These are phyloP conservation scores for Micrastur ruficollis DNA, from an alignment of 2,797 vertebrate species.

Conservation along the genomic window DNA sequence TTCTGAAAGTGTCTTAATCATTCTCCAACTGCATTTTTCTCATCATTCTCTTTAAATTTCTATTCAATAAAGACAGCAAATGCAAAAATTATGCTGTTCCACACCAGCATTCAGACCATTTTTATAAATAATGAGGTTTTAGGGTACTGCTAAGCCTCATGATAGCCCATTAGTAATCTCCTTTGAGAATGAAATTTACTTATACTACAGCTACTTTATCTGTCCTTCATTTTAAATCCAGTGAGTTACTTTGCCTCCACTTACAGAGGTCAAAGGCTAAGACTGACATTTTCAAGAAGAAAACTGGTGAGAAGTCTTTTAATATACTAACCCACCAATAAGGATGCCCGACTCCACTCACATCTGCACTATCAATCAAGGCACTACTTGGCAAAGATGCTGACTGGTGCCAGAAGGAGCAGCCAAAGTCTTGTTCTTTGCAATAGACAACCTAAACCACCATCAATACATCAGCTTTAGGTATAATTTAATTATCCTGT, in stretches of 20 bases:
- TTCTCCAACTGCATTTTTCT: slow-evolving; percentile 41
- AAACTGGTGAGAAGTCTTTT: neutral
- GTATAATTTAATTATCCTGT: neutral
- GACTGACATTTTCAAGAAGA: neutral
- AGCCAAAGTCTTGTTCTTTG: neutral
- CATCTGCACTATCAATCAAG: fast-evolving
- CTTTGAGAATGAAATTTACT: neutral
- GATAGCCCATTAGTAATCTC: neutral
- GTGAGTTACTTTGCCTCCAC: neutral
- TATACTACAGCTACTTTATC: neutral
- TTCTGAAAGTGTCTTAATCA: slow-evolving; percentile 45
- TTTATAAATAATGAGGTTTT: slow-evolving; percentile 19
- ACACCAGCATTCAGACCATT: neutral
- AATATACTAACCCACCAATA: neutral
- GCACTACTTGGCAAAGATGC: neutral
- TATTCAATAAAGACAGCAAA: neutral
- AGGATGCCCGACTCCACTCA: neutral
- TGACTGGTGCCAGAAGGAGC: neutral
- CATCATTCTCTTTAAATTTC: neutral
- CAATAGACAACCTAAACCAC: neutral
- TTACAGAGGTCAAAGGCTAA: neutral
- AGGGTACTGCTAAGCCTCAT: neutral
- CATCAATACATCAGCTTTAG: neutral
- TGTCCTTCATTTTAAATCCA: neutral
- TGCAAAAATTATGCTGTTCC: slow-evolving; percentile 6